A percentile compares a stretch with the other conserved stretches of the same genome.
These are phyloP conservation scores for Furnarius figulus DNA, from an alignment of 2,113 vertebrate genomes.

Conservation along the genomic window DNA sequence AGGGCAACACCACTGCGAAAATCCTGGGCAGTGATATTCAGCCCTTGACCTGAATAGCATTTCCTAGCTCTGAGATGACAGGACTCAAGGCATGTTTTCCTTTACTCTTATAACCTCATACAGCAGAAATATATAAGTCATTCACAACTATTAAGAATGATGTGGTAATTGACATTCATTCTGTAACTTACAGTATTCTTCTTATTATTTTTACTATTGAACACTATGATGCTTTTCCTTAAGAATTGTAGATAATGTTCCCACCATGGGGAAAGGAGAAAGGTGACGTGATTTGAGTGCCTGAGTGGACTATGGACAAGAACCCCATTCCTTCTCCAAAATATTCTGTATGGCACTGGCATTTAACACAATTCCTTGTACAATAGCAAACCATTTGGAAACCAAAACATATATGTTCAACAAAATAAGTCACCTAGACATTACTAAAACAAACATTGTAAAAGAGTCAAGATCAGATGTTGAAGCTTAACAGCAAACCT, in stretches of 20 bases:
- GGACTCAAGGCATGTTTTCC: neutral
- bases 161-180: neutral
- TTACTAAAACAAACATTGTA: neutral
- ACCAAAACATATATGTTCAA: neutral
- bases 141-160: neutral
- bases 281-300: fast-evolving
- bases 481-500: neutral
- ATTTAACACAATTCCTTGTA: neutral
- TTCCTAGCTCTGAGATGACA: neutral
- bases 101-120: neutral
- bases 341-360: neutral
- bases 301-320: neutral
- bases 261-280: neutral
- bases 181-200: fast-evolving
- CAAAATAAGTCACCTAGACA: neutral
- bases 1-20: constrained; percentile 5
- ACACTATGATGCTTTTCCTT: neutral
- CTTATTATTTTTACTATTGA: neutral
- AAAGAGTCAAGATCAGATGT: neutral
- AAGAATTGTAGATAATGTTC: neutral
- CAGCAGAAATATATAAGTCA: neutral
- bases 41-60: neutral
- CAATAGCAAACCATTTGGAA: neutral
- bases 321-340: neutral
- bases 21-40: constrained; percentile 41